Base-by-base conservation (phyloP, 2,797 vertebrate genomes). In the Sebastes itinus region DNA sequence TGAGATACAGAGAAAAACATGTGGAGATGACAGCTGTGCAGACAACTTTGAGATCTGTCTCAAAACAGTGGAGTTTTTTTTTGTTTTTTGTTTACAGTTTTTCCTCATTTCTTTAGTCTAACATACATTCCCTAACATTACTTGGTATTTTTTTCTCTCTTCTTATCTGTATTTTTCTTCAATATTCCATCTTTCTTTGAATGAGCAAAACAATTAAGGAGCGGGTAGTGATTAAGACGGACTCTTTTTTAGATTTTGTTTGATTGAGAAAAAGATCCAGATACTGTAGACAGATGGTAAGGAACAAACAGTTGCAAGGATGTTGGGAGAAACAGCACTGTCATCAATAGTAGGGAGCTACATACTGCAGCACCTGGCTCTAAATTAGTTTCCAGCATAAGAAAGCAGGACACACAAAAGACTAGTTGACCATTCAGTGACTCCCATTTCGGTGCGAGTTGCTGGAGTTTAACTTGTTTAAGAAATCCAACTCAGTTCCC, bases 271-370 rank as follows among this genome's bases (percentile, higher is more conserved):
- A 66, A 23, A 74, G 35, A 65, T 58, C 2, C 33, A 27, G n/a
- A 77, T 42, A 30, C 10, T 30, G 42, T n/a, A 42, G 42, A 72
- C 75, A 74, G 81, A 67, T 76, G 38, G 58, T 12, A 35, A 54
- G 32, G 56, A 63, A 69, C 7, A 77, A 81, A 78, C 55, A 72
- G 58, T 69, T 80, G 33, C 60, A 32, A 46, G 23, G 67, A 59
- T 49, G 78, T 46, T 72, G 32, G 38, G 25, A 38, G 56, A 69
- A 72, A 70, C 35, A 33, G 46, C 1, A 2, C 20, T 14, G 42
- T 72, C 79, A 75, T 83, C 38, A 70, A n/a, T 13, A 73, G 12
- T 14, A 64, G 5, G 23, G 35, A 72, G 76, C 8, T 55, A 12
- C 52, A 66, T 46, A 10, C 46, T 65, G 66, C 55, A 81, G 30